These are phyloP conservation scores for Odontesthes bonariensis DNA, from an alignment of 2,113 vertebrate species.

Conservation along the genomic window DNA sequence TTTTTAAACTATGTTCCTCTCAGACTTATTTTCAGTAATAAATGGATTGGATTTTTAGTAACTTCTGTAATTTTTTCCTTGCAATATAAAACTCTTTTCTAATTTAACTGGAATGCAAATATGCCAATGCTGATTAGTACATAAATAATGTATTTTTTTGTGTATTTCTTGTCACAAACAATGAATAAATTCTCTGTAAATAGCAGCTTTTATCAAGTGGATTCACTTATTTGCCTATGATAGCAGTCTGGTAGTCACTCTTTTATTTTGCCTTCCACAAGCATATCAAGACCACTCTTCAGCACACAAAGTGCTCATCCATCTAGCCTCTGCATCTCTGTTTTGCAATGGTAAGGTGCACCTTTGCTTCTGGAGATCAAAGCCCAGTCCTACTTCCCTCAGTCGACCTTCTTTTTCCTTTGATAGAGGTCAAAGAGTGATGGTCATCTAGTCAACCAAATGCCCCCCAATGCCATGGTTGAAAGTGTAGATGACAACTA, in stretches of 20 bases:
- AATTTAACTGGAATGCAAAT: background rate
- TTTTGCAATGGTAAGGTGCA: too few species aligned
- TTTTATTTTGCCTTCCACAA: background rate
- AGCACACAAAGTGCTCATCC: background rate
- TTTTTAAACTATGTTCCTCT: too few species aligned
- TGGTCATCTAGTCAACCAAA: background rate
- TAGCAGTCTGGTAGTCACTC: background rate
- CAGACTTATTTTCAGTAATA: too few species aligned
- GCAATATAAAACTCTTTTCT: slow-evolving; percentile 8
- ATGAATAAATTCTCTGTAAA: background rate
- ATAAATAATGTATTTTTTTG: slow-evolving; percentile 15
- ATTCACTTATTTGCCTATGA: background rate
- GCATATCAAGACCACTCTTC: slow-evolving; percentile 2
- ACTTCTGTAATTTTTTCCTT: background rate
- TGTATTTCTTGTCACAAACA: slow-evolving; percentile 1
- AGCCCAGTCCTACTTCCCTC: too few species aligned
- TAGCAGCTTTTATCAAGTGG: background rate
- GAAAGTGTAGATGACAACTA: too few species aligned
- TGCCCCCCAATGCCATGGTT: background rate
- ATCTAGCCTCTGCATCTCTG: background rate
- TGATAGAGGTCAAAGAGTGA: background rate
- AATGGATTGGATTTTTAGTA: too few species aligned
- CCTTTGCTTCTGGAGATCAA: too few species aligned
- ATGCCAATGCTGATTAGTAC: background rate
- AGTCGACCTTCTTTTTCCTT: too few species aligned